Percentiles rank a stretch among this genome's conserved stretches.
Conservation (phyloP, 2,113 vertebrate species). For the Onychorhynchus coronatus region DNA sequence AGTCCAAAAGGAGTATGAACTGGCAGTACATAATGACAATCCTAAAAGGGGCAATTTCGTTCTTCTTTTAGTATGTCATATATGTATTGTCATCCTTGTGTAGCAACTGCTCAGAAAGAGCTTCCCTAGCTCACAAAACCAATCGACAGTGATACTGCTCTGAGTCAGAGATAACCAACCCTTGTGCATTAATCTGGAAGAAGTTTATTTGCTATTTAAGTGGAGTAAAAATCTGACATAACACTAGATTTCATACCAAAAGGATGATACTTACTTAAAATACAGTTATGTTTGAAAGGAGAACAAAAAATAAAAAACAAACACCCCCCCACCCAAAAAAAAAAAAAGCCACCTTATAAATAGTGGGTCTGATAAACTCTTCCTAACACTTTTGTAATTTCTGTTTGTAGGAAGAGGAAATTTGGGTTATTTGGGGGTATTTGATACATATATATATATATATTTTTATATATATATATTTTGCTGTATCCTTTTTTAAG, state of each 20-base stretch:
- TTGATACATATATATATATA: too few relatives aligned
- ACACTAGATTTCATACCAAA: neutral
- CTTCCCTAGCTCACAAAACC: neutral
- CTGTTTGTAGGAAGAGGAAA: neutral
- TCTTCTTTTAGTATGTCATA: neutral
- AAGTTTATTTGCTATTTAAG: neutral
- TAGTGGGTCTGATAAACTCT: neutral
- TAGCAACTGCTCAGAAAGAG: neutral
- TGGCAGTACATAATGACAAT: neutral
- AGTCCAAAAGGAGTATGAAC: neutral
- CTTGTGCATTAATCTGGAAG: neutral
- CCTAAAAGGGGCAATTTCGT: neutral
- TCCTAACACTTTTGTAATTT: neutral
- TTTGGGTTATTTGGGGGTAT: neutral
- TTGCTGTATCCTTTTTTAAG: neutral
- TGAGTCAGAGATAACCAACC: neutral
- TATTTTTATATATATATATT: neutral
- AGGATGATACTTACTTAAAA: neutral
- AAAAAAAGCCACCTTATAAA: neutral
- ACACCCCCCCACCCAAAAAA: too few relatives aligned
- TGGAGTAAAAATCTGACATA: neutral
- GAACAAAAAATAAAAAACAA: neutral
- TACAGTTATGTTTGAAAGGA: neutral
- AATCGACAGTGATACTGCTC: neutral
- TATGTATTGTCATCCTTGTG: neutral